Conservation (phyloP, 2,888 invertebrate genomes). For the Nineta flava region DNA sequence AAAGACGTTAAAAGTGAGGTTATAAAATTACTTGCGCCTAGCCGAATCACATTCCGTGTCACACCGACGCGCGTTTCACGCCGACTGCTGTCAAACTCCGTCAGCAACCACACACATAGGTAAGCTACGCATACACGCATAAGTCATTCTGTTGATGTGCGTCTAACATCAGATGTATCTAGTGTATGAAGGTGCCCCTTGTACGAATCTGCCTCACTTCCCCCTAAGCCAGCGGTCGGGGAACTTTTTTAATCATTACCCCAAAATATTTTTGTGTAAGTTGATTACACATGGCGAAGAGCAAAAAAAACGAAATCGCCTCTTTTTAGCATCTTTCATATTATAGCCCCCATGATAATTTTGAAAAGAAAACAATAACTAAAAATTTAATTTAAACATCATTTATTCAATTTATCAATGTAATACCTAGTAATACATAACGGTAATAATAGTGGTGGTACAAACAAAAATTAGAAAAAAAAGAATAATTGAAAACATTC, state of each 20-base stretch:
- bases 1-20: too few relatives aligned
- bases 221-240: slow-evolving; percentile 8
- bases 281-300: slow-evolving; percentile 12
- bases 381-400: slow-evolving; percentile 13
- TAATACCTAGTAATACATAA: slow-evolving; percentile 11
- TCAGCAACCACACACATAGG: too few relatives aligned
- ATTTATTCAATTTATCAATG: slow-evolving; percentile 12
- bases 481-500: slow-evolving; percentile 11
- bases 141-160: too few relatives aligned
- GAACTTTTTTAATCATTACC: slow-evolving; percentile 13
- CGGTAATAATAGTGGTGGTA: slow-evolving; percentile 8
- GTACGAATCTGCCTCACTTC: too few relatives aligned
- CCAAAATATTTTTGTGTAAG: slow-evolving; percentile 13
- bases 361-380: slow-evolving; percentile 14
- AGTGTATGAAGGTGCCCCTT: too few relatives aligned
- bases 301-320: slow-evolving; percentile 12
- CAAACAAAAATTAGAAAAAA: slow-evolving; percentile 3
- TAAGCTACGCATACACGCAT: too few relatives aligned
- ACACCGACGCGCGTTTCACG: too few relatives aligned
- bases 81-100: too few relatives aligned
- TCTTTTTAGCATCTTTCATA: slow-evolving; percentile 11
- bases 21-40: too few relatives aligned
- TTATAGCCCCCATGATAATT: slow-evolving; percentile 11
- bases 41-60: too few relatives aligned
- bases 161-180: too few relatives aligned